Evolutionary conservation across 2,888 invertebrate genomes (phyloP), one percentile per base, ranked within the genome.

Genomic region (Acrobasis consociella): DNA sequence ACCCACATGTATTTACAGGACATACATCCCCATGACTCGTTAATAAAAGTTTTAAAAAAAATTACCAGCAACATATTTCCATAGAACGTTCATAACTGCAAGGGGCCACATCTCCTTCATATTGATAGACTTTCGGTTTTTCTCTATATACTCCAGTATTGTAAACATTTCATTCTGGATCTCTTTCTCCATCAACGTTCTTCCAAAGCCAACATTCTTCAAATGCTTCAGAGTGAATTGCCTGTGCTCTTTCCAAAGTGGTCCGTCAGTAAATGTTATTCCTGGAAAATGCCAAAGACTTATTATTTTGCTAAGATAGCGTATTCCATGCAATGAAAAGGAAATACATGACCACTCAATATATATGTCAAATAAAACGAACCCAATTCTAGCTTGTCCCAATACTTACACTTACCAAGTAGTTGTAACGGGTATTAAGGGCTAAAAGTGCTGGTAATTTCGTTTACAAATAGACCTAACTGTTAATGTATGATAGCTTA

Each of bases 181-280:
- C 64, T 94, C 93, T 22, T 87, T 84, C 65, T 94, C 94, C 95
- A 95, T 95, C 39, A 83, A 77, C 11, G 90, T 87, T 70, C 93
- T 94, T 0, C 95, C 95, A 52, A 94, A 93, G 0, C 96, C 96
- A 38, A 95, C 94, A 64, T 93, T 92, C 66, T 93, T 93, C 58
- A 96, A 80, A 67, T 95, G 94, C 73, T 94, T 94, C 67, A 95
- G 82, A 0, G 95, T 94, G 71, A 96, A 96, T 69, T 94, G 93
- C 58, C 96, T 93, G 68, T 95, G 95, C 65, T 94, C 93, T 58
- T 91, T 91, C 96, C 96, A 96, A 31, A 93, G 73, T 1, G 87
- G 81, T 0, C 96, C 96, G 64, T 96, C 96, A 2, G 94, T 92
- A 71, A 96, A 96, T 2, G 96, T 94, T 17, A 96, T 92, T 1